Evolutionary conservation across 1,140 invertebrate species (phyloP).

Genomic region (Triops cancriformis): DNA sequence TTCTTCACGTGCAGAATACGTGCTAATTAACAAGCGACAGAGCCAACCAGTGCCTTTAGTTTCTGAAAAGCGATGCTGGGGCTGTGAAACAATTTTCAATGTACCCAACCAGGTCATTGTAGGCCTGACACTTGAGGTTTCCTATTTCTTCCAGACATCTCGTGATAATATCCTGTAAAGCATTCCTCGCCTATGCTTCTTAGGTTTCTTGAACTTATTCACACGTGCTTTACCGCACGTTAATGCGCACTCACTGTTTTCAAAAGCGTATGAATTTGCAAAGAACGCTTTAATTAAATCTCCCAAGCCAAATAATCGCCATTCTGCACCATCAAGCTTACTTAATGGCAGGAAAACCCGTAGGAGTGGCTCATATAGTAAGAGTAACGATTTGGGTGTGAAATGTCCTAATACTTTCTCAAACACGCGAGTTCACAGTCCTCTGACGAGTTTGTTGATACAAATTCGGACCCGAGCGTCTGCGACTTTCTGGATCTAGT

Average conservation of each 20-base stretch:
- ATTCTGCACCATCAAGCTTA: no score
- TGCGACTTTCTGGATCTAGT: neutral
- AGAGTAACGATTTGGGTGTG: no score
- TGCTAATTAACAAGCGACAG: neutral
- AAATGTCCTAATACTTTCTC: no score
- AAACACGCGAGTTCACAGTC: neutral
- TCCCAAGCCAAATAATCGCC: no score
- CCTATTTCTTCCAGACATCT: neutral
- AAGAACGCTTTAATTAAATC: no score
- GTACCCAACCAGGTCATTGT: constrained; percentile 2
- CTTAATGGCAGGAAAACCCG: no score
- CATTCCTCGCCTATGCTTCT: neutral
- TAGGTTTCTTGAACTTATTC: neutral
- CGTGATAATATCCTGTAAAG: neutral
- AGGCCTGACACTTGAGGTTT: neutral
- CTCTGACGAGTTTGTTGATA: neutral
- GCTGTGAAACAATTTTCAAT: neutral
- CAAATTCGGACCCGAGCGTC: neutral
- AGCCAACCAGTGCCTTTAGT: neutral
- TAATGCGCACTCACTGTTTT: neutral
- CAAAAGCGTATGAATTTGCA: no score
- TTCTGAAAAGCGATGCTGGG: neutral
- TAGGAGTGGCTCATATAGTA: no score
- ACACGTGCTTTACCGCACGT: neutral
- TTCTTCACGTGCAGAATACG: constrained; percentile 4